Evolutionary conservation across 2,888 invertebrate species (phyloP).

Genomic region (Nemurella pictetii): DNA sequence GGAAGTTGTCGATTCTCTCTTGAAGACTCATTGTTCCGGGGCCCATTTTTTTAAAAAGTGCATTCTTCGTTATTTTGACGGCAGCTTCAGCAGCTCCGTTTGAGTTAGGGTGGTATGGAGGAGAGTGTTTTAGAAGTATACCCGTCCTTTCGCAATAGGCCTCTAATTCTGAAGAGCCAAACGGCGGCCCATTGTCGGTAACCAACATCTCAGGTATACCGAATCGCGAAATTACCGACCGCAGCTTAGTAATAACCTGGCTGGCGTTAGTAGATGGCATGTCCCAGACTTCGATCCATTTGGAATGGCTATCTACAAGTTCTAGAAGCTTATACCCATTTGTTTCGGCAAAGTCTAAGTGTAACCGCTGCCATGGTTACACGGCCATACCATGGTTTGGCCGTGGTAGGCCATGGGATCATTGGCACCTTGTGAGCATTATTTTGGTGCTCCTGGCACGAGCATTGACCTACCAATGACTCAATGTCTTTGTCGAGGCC

Average conservation of each 20-base stretch:
- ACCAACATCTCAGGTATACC: slow-evolving; percentile 29
- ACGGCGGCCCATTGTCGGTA: slow-evolving; percentile 32
- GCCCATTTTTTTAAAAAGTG: too few relatives aligned
- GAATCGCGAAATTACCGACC: background rate
- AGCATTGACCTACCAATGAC: background rate
- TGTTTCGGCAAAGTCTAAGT: slow-evolving; percentile 32
- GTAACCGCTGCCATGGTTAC: background rate
- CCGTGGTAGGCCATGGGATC: background rate
- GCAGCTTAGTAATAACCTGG: slow-evolving; percentile 8
- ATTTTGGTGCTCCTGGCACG: too few relatives aligned
- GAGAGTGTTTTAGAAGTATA: slow-evolving; percentile 5
- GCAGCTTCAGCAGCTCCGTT: slow-evolving; percentile 21
- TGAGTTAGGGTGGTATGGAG: slow-evolving; percentile 26
- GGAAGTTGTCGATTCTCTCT: too few relatives aligned
- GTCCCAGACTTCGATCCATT: slow-evolving; percentile 26
- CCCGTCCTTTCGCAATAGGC: slow-evolving; percentile 13
- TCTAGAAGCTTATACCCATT: slow-evolving; percentile 1
- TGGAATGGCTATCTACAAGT: slow-evolving; percentile 18
- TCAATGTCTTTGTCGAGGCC: background rate
- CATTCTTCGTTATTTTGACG: too few relatives aligned
- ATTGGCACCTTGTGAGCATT: background rate
- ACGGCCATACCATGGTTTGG: background rate
- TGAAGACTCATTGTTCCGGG: too few relatives aligned
- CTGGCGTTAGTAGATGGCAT: background rate
- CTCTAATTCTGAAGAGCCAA: slow-evolving; percentile 23